Evolutionary conservation across 2,797 vertebrate genomes (phyloP), one percentile per base, ranked within the genome.

Genomic region (Cuculus canorus): DNA sequence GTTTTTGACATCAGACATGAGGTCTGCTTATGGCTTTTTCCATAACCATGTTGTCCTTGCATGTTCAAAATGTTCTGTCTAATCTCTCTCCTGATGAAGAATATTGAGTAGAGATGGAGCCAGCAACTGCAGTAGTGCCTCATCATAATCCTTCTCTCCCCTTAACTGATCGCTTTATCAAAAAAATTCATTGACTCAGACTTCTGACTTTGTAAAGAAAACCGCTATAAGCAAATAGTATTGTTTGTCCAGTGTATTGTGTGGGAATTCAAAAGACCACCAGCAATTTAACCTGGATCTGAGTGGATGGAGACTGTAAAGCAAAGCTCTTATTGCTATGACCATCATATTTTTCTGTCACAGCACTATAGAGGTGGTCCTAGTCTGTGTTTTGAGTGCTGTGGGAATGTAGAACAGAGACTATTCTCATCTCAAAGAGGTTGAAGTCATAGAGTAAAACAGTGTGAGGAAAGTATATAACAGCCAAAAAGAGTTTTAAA

Each of bases 31-130:
- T 9, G 6, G 12, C 7, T 77, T 68, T 71, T 32, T 5, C 43
- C 22, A 39, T 68, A 48, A 68, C 4, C 0, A 0, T 32, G 6
- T n/a, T 76, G 11, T 22, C 24, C 4, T 48, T 53, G 5, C 5
- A 32, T 33, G 10, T 30, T 76, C 37, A 52, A 66, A 65, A 9
- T 9, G 11, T 78, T 85, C 57, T 73, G 19, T 72, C 27, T 33
- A 4, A 35, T 69, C 84, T 90, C 66, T 85, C 3, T 69, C 13
- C 9, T 64, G 10, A 15, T 43, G 24, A 28, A 77, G 18, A 54
- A 15, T 41, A 73, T 27, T 60, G 4, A 7, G 21, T 39, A 54
- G 37, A 11, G 25, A 66, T 9, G 43, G 33, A 65, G 7, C 9
- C 39, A 54, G 28, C 17, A 45, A 18, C 43, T 48, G 19, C 9